These are phyloP conservation scores for Plectrocnemia conspersa DNA, from an alignment of 1,140 invertebrate genomes.

Conservation along the genomic window DNA sequence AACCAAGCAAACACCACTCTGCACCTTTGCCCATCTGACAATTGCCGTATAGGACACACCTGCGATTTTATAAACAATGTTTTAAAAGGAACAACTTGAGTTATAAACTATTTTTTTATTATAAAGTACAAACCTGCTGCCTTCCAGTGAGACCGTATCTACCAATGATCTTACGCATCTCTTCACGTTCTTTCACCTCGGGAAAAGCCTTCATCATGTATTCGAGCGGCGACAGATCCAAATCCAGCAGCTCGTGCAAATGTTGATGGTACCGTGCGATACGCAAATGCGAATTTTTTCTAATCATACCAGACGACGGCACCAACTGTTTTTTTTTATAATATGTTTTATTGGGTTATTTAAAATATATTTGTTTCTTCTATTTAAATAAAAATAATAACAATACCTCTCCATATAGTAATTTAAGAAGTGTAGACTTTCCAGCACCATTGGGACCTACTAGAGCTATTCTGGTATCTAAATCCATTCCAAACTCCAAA, in stretches of 20 bases:
- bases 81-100: too few relatives aligned
- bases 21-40: conserved; percentile 97
- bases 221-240: conserved; percentile 92
- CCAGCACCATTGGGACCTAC: conserved; percentile 98
- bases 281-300: conserved; percentile 94
- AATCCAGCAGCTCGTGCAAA: conserved; percentile 91
- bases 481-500: conserved; percentile 97
- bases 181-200: conserved; percentile 95
- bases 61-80: too few relatives aligned
- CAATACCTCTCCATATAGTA: conserved; percentile 91
- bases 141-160: conserved; percentile 93
- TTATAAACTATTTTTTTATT: conserved; percentile 1
- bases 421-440: conserved; percentile 94
- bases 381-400: too few relatives aligned
- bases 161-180: conserved; percentile 99
- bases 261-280: conserved; percentile 99
- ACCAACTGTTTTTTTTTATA: too few relatives aligned
- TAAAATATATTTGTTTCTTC: too few relatives aligned
- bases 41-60: conserved; percentile 94
- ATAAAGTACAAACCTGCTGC: conserved; percentile 80
- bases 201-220: conserved; percentile 98
- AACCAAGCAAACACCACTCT: conserved; percentile 98
- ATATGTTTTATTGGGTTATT: too few relatives aligned
- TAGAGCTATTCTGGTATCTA: conserved; percentile 95
- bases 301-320: conserved; percentile 93